Conservation (phyloP, 2,113 vertebrate genomes). For the Platanista minor region DNA sequence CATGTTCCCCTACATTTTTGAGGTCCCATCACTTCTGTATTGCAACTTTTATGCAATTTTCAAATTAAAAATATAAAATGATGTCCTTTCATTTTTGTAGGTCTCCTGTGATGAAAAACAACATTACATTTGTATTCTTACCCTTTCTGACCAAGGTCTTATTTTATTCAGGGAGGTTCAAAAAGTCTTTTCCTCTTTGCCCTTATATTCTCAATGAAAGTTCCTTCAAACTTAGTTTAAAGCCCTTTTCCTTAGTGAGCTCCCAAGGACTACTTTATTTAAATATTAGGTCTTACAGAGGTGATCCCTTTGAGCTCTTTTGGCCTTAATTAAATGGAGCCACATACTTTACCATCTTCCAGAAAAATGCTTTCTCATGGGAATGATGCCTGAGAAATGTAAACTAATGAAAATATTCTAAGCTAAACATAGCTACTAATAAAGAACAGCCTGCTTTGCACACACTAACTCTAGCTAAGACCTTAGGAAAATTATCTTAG, state of each 20-base stretch:
- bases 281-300: neutral
- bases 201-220: neutral
- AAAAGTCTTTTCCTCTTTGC: neutral
- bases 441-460: neutral
- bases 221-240: neutral
- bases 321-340: slow-evolving; percentile 18
- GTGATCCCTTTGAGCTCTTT: neutral
- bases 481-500: slow-evolving; percentile 19
- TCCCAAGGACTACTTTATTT: neutral
- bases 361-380: slow-evolving; percentile 19
- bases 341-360: neutral
- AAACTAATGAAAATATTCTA: slow-evolving; percentile 12
- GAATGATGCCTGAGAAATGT: neutral
- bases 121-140: neutral
- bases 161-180: neutral
- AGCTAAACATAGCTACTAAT: neutral
- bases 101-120: neutral
- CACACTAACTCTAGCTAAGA: neutral
- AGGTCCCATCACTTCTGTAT: neutral
- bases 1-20: neutral
- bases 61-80: neutral
- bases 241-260: neutral
- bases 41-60: neutral
- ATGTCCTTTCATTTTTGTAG: neutral
- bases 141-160: neutral